These are phyloP conservation scores for Pteronotus mesoamericanus DNA, from an alignment of 2,797 vertebrate genomes.

Conservation along the genomic window DNA sequence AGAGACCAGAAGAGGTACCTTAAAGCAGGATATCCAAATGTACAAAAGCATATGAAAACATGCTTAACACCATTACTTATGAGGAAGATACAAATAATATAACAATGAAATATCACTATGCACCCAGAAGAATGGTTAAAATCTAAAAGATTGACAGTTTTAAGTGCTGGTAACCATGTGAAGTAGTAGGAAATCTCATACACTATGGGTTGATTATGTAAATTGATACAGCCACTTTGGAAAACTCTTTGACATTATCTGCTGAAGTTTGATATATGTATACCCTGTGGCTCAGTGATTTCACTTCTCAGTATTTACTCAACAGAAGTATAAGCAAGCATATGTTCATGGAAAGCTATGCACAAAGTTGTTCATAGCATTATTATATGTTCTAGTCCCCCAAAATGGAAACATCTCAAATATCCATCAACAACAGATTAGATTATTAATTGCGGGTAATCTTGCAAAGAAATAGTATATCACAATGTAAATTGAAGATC, in stretches of 20 bases:
- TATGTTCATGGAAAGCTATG: not conserved
- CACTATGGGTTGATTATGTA: not conserved
- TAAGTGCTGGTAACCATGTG: not conserved
- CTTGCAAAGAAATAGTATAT: not conserved
- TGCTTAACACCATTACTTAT: not conserved
- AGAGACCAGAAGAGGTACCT: not conserved
- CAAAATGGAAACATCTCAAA: not conserved
- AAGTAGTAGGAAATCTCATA: not conserved
- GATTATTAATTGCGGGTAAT: slow-evolving; percentile 8
- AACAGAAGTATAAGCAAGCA: not conserved
- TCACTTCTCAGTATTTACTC: not conserved
- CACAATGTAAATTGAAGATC: not conserved
- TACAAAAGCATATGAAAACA: not conserved
- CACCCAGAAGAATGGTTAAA: not conserved
- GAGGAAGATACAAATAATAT: not conserved
- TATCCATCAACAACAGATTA: not conserved
- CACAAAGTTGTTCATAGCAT: not conserved
- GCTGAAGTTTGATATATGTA: not conserved
- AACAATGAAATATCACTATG: not conserved
- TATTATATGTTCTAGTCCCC: not conserved
- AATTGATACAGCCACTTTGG: not conserved
- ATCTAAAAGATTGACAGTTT: not conserved
- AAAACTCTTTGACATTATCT: slow-evolving; percentile 5
- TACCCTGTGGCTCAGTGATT: not conserved
- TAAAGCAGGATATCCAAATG: not conserved